A percentile compares a stretch with the other conserved stretches of the same genome.
Evolutionary conservation across 92 coral and sea anemone species (phyloP).

Genomic region (Hydrozoanthus gracilis): DNA sequence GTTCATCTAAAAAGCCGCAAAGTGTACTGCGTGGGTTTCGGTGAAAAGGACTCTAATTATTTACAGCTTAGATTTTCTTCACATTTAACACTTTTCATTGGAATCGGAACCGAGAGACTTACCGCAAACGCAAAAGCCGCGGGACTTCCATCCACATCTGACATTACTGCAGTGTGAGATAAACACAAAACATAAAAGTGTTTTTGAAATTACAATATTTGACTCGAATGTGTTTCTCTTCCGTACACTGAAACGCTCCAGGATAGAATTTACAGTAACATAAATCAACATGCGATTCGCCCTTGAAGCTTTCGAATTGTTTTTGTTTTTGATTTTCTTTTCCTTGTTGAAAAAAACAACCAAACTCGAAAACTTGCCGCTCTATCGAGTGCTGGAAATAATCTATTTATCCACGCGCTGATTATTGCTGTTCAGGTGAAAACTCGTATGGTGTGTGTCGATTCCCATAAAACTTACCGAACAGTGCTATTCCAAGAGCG

Average conservation of each 20-base stretch:
- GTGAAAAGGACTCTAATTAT: no score
- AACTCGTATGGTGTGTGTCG: neutral
- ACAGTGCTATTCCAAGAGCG: slow-evolving; percentile 22
- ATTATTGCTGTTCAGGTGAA: neutral
- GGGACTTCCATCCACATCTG: slow-evolving; percentile 34
- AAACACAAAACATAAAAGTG: neutral
- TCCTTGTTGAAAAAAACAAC: neutral
- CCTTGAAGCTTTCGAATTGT: neutral
- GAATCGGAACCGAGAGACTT: neutral
- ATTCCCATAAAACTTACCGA: slow-evolving; percentile 26
- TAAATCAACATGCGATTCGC: neutral
- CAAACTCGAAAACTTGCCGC: neutral
- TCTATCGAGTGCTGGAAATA: no score
- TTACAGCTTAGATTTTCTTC: no score
- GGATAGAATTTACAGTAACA: neutral
- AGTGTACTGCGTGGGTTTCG: no score
- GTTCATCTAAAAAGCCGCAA: no score
- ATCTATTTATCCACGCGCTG: no score
- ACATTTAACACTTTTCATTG: no score
- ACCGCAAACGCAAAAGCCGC: slow-evolving; percentile 48
- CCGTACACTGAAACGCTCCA: neutral
- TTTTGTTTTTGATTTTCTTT: neutral
- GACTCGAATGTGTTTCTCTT: neutral
- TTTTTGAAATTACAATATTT: neutral
- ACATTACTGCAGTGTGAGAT: slow-evolving; percentile 11